Base-by-base conservation (phyloP, 2,113 vertebrate genomes). In the Nannobrachium achirus region DNA sequence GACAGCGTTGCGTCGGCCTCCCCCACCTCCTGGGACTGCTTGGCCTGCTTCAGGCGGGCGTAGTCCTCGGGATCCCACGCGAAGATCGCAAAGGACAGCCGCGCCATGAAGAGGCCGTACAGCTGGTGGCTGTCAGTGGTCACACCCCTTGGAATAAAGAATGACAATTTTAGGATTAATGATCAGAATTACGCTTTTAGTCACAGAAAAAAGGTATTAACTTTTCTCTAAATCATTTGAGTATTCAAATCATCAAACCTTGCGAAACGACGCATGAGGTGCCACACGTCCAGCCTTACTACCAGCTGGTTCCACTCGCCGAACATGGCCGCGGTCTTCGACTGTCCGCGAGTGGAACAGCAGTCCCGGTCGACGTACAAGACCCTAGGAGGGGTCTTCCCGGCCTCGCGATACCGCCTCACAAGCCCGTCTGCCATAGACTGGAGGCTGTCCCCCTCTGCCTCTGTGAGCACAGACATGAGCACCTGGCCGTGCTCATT, bases 51-150 rank as follows among this genome's bases (percentile, higher is more conserved):
- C n/a, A 71, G 42, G 7, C 42, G 15, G 51, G n/a, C 15, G 6
- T 46, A 40, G 25, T 64, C 59, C 18, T 8, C 60, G 38, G 14
- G 1, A 25, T 57, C 55, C 63, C 20, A 57, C 45, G 41, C 10
- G 41, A 65, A 66, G 46, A 73, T 73, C 56, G n/a, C 40, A 1
- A 15, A 39, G 11, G 63, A 60, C 55, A 73, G 63, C 55, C 25
- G 33, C 19, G 7, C 42, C 55, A 73, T 20, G 13, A 61, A 73
- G 45, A 11, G 10, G 9, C 33, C n/a, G 39, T 66, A 60, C 10
- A 73, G 55, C 46, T 51, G 63, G 56, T 59, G 62, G 56, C 45
- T 59, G 11, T 69, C 25, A 13, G 53, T 56, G 25, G 53, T 33
- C 5, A 38, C 20, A 10, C 53, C 53, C 25, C n/a, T n/a, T n/a